Base-by-base conservation (phyloP, 2,113 vertebrate species). In the Leucosticte australis region DNA sequence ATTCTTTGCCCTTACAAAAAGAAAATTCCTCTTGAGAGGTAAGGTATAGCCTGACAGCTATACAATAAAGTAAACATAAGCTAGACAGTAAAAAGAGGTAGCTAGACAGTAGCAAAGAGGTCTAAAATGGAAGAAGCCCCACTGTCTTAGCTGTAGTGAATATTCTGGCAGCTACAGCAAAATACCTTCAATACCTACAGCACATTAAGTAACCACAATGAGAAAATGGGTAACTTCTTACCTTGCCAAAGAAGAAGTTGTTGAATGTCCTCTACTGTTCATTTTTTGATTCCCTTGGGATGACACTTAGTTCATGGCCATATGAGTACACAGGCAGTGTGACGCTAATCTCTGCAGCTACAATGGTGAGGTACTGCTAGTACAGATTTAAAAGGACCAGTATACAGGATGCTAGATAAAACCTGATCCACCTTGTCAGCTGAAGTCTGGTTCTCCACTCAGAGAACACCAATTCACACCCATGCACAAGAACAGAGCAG, bases 401-500 rank as follows among this genome's bases (percentile, higher is more conserved):
- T 7, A 13, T 13, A 31, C 9, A 44, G 24, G 20, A 20, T 44
- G 8, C 18, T 47, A n/a, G 63, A 41, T 14, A 87, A 47, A 62
- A 63, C 24, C 16, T 82, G 10, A 55, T 26, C 37, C 37, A 55
- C 33, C 35, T 9, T 23, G 22, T 57, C 84, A 87, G 17, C 13
- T 70, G 35, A 21, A 59, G 18, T 39, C 47, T 79, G 26, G 10
- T 65, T 31, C 19, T 35, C 2, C n/a, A 31, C 22, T 35, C 22
- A 53, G 47, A 69, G 87, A 81, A 37, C 15, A 53, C 31, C 21
- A 21, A 56, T 71, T 81, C 56, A 44, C 27, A 57, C 6, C 11
- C 3, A 1, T 10, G 2, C 27, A 15, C 6, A 11, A 71, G 13
- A 27, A 56, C 1, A 0, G 27, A 71, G 46, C 11, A 68, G 44